These are phyloP conservation scores for Cryptocephalus primarius DNA, from an alignment of 2,888 invertebrate species.

Conservation along the genomic window DNA sequence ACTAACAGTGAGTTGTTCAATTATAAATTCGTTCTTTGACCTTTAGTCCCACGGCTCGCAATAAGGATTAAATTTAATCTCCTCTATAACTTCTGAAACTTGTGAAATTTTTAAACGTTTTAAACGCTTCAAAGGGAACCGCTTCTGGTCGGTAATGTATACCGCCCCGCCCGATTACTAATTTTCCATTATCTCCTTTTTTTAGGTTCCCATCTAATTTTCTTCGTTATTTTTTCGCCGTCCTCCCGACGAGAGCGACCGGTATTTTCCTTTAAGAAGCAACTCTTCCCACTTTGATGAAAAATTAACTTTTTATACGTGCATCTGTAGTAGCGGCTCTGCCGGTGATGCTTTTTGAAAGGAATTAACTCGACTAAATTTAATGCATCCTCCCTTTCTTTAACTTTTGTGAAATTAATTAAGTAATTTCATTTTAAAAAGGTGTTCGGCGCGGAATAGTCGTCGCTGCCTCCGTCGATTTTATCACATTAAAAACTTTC, in stretches of 20 bases:
- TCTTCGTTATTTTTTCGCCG: too few relatives aligned
- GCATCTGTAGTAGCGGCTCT: background rate
- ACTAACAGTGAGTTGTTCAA: too few relatives aligned
- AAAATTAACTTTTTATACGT: slow-evolving; percentile 15
- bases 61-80: too few relatives aligned
- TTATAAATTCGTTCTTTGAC: too few relatives aligned
- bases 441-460: background rate
- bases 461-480: background rate
- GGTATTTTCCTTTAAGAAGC: slow-evolving; percentile 5
- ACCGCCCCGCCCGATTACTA: too few relatives aligned
- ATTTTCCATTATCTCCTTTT: too few relatives aligned
- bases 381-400: slow-evolving; percentile 13
- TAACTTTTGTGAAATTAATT: slow-evolving; percentile 13
- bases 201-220: too few relatives aligned
- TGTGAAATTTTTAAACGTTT: too few relatives aligned
- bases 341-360: slow-evolving; percentile 13
- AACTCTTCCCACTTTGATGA: slow-evolving; percentile 9
- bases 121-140: too few relatives aligned
- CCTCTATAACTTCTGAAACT: too few relatives aligned
- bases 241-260: slow-evolving; percentile 1
- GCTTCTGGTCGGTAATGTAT: too few relatives aligned
- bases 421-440: slow-evolving; percentile 5
- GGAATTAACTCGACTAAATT: slow-evolving; percentile 15
- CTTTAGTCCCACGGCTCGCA: too few relatives aligned
- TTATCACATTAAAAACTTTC: slow-evolving; percentile 4